Evolutionary conservation across 2,888 invertebrate genomes (phyloP).

Genomic region (Gandaritis pyraliata): DNA sequence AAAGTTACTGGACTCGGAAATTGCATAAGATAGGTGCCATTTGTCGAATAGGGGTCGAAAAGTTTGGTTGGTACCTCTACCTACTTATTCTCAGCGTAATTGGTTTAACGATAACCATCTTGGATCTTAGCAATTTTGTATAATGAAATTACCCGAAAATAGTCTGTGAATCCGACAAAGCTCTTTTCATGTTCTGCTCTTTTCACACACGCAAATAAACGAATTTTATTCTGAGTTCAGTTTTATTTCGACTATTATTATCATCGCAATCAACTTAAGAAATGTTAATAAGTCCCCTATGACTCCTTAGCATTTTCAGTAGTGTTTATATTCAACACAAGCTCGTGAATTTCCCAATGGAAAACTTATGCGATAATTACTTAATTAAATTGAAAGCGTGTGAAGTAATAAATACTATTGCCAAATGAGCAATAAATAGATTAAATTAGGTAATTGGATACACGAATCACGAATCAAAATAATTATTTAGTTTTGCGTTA

Average conservation of each 20-base stretch:
- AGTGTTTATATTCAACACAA: constrained; percentile 20
- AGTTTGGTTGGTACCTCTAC: not conserved
- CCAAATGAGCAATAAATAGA: constrained; percentile 5
- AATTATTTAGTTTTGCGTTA: constrained; percentile 13
- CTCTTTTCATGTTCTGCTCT: no score
- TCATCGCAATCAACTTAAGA: constrained; percentile 1
- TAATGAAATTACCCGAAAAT: no score
- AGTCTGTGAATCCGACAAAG: no score
- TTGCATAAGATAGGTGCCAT: constrained; percentile 9
- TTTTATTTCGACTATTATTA: not conserved
- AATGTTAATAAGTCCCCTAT: constrained; percentile 10
- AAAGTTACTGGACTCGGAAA: constrained; percentile 9
- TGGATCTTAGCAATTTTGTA: no score
- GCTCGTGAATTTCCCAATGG: constrained; percentile 21
- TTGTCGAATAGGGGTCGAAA: constrained; percentile 5
- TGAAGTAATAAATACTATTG: constrained; percentile 1
- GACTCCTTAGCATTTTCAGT: constrained; percentile 14
- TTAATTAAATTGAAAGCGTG: constrained; percentile 16
- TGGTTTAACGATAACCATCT: not conserved
- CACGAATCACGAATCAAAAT: constrained; percentile 41
- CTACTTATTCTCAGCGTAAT: not conserved
- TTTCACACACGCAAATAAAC: no score
- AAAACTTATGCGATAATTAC: constrained; percentile 9
- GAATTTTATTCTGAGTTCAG: not conserved
- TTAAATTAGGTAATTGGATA: constrained; percentile 37